Evolutionary conservation across 2,888 invertebrate genomes (phyloP).

Genomic region (Onchidella celtica): DNA sequence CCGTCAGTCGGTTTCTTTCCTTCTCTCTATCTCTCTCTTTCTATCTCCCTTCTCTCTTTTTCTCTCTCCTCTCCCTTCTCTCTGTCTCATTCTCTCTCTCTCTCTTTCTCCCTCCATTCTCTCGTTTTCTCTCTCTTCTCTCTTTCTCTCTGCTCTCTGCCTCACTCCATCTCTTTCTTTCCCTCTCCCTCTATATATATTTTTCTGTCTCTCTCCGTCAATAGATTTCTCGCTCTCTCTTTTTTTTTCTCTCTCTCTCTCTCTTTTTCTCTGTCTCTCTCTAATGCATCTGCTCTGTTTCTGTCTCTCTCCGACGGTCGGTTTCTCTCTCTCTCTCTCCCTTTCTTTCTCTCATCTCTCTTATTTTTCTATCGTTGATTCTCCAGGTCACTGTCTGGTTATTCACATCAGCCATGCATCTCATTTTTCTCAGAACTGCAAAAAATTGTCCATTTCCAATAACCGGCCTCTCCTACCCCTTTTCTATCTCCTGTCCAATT

Average conservation of each 20-base stretch:
- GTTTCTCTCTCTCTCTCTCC: neutral
- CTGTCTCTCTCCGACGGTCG: neutral
- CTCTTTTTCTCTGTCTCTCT: neutral
- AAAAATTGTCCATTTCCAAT: too few relatives aligned
- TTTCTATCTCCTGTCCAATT: too few relatives aligned
- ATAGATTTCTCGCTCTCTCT: neutral
- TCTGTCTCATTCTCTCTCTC: neutral
- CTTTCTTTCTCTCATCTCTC: too few relatives aligned
- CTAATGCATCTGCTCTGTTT: neutral
- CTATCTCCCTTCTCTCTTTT: neutral
- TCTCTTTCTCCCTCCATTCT: neutral
- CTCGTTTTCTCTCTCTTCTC: neutral
- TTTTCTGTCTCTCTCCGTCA: too few relatives aligned
- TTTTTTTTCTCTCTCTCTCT: neutral
- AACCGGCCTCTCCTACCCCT: too few relatives aligned
- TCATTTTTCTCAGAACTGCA: too few relatives aligned
- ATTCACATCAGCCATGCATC: too few relatives aligned
- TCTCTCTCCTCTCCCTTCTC: neutral
- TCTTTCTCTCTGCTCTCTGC: neutral
- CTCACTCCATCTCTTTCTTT: neutral
- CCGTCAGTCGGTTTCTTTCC: neutral
- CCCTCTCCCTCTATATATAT: neutral
- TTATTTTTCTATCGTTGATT: too few relatives aligned
- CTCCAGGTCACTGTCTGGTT: too few relatives aligned
- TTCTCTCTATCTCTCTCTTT: neutral